Evolutionary conservation across 1,140 invertebrate genomes (phyloP).

Genomic region (Zophobas morio): DNA sequence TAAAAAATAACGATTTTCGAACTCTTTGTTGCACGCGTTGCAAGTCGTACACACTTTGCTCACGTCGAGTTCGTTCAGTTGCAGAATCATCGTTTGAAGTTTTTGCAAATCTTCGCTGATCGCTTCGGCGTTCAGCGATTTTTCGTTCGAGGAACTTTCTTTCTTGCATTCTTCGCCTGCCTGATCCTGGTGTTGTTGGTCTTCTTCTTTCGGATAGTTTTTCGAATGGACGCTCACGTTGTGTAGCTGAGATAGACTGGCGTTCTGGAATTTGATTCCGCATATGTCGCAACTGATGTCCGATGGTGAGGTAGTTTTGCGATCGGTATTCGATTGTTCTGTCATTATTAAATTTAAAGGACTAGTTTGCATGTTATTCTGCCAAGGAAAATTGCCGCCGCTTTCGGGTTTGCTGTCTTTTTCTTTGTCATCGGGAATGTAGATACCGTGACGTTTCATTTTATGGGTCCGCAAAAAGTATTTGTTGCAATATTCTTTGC

Average conservation of each 20-base stretch:
- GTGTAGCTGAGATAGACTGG: conserved; percentile 68
- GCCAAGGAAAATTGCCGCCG: conserved; percentile 67
- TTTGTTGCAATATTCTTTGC: conserved; percentile 96
- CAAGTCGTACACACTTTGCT: conserved; percentile 73
- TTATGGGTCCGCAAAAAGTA: conserved; percentile 95
- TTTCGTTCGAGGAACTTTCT: conserved; percentile 64
- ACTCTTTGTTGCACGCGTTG: conserved; percentile 74
- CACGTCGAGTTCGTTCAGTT: conserved; percentile 84
- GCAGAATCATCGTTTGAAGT: conserved; percentile 92
- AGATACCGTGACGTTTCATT: conserved; percentile 83
- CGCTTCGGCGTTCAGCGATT: conserved; percentile 69
- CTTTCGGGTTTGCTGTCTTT: conserved; percentile 67
- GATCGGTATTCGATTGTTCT: conserved; percentile 65
- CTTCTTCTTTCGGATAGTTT: conserved; percentile 53
- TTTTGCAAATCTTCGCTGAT: conserved; percentile 88
- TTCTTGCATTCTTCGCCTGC: conserved; percentile 48
- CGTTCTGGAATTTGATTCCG: conserved; percentile 67
- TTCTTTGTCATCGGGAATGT: conserved; percentile 72
- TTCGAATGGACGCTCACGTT: conserved; percentile 67
- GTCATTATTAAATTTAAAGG: conserved; percentile 76
- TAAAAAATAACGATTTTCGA: conserved; percentile 73
- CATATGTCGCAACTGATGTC: conserved; percentile 67
- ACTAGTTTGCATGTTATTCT: conserved; percentile 72
- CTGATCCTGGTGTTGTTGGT: conserved; percentile 43
- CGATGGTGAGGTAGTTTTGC: conserved; percentile 65